Evolutionary conservation across 2,888 invertebrate species (phyloP), one percentile per base, ranked within the genome.

Genomic region (Eupithecia abbreviata): DNA sequence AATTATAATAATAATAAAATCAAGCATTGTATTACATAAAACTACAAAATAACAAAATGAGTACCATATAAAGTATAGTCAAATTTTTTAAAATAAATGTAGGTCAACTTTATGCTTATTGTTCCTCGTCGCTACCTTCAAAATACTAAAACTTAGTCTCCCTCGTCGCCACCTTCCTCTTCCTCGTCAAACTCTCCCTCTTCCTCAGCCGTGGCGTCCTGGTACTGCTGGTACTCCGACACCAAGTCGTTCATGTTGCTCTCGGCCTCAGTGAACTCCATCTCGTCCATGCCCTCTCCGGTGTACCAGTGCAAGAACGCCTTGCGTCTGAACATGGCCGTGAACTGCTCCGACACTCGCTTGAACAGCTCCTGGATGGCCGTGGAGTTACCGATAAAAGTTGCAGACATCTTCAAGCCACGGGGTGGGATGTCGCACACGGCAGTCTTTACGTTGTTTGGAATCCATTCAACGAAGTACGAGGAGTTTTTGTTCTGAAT

Each of bases 231-330:
- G 91, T 97, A 97, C 88, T 97, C 97, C 0, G 97, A 96, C 77
- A 97, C 96, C 84, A 98, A 92, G 89, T 98, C 98, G 86, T 98
- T 98, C 98, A 99, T 98, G 96, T 99, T 99, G 88, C 98, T 98
- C 91, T 99, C 98, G 0, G 99, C 99, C 91, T 99, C 99, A 73
- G 98, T 98, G 93, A 99, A 99, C 92, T 99, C 99, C 98, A 98
- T 98, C 92, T 98, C 98, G 90, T 99, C 98, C 98, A 97, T 97
- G 66, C 97, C 97, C 88, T 97, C 97, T 6, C 97, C 97, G 74
- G 97, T 97, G 90, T 97, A 97, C 97, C 97, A 97, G 92, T 97
- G 97, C 87, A 97, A 92, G 94, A 97, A 97, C 81, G 97, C 97
- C 90, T 97, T 97, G 79, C 98, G 96, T 74, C 97, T 95, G 92